Evolutionary conservation across 2,888 invertebrate genomes (phyloP).

Genomic region (Daptonema setosum): DNA sequence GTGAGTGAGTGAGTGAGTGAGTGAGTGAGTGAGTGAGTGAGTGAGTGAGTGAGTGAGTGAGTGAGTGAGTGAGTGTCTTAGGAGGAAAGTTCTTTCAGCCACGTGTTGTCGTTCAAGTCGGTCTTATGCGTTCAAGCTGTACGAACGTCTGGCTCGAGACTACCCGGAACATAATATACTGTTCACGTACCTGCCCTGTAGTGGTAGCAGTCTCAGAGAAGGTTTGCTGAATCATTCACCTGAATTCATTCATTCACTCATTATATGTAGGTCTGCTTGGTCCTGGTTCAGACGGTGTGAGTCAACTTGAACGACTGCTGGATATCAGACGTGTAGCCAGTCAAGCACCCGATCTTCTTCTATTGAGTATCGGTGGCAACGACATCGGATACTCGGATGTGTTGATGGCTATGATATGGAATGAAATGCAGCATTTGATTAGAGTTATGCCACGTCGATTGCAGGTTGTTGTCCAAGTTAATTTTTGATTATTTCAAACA

Average conservation of each 20-base stretch:
- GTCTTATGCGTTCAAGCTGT: constrained; percentile 13
- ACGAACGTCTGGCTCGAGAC: constrained; percentile 1
- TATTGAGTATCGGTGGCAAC: constrained; percentile 20
- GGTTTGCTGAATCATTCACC: too few relatives aligned
- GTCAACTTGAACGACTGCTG: constrained; percentile 9
- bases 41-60: too few relatives aligned
- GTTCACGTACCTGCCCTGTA: constrained; percentile 19
- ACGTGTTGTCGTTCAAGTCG: constrained; percentile 13
- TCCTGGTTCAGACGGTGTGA: neutral
- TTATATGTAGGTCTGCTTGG: too few relatives aligned
- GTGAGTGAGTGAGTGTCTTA: too few relatives aligned
- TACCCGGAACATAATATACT: constrained; percentile 7
- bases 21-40: too few relatives aligned
- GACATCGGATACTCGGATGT: constrained; percentile 22
- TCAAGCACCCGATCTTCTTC: constrained; percentile 5
- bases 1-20: too few relatives aligned
- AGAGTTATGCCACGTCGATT: constrained; percentile 7
- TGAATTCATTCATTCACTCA: too few relatives aligned
- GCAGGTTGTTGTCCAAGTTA: too few relatives aligned
- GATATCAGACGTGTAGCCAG: neutral
- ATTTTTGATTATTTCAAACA: too few relatives aligned
- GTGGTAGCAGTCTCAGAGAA: constrained; percentile 15
- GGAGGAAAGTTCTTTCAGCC: too few relatives aligned
- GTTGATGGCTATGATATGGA: constrained; percentile 12
- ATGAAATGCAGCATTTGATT: neutral